Conservation (phyloP, 2,113 vertebrate species). For the Hucho hucho region DNA sequence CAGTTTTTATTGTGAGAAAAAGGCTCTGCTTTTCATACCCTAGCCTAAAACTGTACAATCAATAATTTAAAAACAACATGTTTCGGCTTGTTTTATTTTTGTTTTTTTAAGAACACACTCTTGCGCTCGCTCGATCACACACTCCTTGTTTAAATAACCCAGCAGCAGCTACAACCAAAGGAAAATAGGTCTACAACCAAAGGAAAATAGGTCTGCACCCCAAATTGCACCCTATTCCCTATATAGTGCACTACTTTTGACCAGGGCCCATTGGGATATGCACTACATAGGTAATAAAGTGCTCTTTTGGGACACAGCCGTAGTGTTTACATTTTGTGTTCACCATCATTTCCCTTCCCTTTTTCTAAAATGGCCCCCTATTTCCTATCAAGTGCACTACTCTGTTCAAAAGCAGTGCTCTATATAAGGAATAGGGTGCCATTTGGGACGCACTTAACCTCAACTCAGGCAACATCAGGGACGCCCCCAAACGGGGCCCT, state of each 20-base stretch:
- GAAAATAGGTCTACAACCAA: conserved; percentile 13
- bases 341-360: neutral
- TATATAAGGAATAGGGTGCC: too few relatives aligned
- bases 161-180: conserved; percentile 48
- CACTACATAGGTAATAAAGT: too few relatives aligned
- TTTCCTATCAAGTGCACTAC: too few relatives aligned
- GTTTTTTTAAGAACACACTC: conserved; percentile 29
- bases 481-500: conserved; percentile 13
- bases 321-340: conserved; percentile 56
- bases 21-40: conserved; percentile 42
- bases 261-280: too few relatives aligned
- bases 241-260: too few relatives aligned
- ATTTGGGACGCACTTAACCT: neutral
- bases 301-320: neutral
- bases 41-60: conserved; percentile 65
- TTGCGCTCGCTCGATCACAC: neutral
- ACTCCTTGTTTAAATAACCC: conserved; percentile 17
- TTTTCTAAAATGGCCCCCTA: neutral
- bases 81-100: conserved; percentile 33
- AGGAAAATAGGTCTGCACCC: conserved; percentile 5
- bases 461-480: conserved; percentile 14
- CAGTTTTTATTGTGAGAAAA: conserved; percentile 69
- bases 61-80: conserved; percentile 64
- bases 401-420: too few relatives aligned
- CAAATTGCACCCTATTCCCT: too few relatives aligned